A percentile compares a stretch with the other conserved stretches of the same genome.
phyloP scores from a whole-genome alignment of 2,113 vertebrate species.

The Tapirus terrestris region DNA sequence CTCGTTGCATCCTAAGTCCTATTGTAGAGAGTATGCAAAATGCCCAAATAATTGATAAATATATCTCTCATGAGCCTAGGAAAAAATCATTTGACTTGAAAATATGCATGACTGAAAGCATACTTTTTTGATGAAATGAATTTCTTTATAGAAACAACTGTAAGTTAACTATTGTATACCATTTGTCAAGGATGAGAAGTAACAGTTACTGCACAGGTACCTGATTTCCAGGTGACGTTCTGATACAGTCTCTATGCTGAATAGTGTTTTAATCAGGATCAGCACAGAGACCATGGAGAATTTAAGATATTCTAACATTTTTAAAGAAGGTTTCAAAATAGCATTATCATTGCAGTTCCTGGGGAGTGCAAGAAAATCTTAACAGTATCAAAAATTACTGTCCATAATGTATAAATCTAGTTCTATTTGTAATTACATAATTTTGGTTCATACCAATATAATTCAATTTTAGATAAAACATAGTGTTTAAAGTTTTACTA shows the following conservation, averaged over 20 bases:
- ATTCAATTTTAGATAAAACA: neutral
- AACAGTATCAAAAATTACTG: neutral
- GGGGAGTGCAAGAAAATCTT: neutral
- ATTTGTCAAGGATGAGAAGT: neutral
- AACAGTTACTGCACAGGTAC: neutral
- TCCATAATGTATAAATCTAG: neutral
- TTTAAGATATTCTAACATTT: neutral
- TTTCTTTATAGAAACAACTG: neutral
- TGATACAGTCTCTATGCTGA: neutral
- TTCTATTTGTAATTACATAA: neutral
- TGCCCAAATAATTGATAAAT: neutral
- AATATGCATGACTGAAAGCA: neutral
- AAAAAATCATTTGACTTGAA: slow-evolving; percentile 17
- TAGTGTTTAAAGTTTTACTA: neutral
- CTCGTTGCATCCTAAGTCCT: neutral
- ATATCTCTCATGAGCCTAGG: neutral
- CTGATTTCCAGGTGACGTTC: neutral
- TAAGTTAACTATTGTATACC: neutral
- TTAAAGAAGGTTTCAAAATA: neutral
- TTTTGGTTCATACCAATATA: neutral
- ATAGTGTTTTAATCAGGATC: neutral
- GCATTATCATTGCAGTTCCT: neutral
- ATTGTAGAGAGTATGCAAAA: neutral
- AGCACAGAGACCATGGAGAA: neutral
- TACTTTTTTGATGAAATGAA: neutral